A percentile compares a stretch with the other conserved stretches of the same genome.
phyloP scores from a whole-genome alignment of 2,113 vertebrate genomes.

The Hippocampus mohnikei region DNA sequence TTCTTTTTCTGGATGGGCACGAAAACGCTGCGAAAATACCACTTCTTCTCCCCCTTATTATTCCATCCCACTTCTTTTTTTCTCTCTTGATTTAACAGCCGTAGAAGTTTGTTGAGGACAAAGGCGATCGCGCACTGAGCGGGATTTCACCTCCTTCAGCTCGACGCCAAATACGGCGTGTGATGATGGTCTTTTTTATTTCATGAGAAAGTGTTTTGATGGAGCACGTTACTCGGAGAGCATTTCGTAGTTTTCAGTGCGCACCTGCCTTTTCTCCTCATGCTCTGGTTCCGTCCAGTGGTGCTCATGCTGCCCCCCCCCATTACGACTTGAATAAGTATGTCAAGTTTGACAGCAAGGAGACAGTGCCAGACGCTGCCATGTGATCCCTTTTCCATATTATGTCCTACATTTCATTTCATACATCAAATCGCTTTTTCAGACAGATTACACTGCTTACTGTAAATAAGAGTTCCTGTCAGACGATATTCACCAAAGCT shows the following conservation, averaged over 20 bases:
- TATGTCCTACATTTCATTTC: not conserved
- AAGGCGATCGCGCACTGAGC: not conserved
- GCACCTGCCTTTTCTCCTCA: not conserved
- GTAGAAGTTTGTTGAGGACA: not conserved
- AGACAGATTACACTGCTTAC: not conserved
- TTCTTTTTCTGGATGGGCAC: not conserved
- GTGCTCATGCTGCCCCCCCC: not conserved
- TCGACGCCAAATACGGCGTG: too few species aligned
- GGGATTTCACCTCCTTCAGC: not conserved
- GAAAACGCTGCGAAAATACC: not conserved
- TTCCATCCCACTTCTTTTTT: not conserved
- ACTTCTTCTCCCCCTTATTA: too few species aligned
- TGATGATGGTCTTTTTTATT: not conserved
- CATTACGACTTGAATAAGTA: not conserved
- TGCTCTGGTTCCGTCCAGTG: not conserved
- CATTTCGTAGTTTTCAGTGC: not conserved
- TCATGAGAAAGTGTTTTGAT: not conserved
- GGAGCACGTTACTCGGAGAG: not conserved
- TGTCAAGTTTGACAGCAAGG: not conserved
- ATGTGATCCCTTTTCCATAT: not conserved
- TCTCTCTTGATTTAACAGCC: too few species aligned
- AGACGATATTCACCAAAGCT: not conserved
- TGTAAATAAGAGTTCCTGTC: not conserved
- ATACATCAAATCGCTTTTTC: not conserved
- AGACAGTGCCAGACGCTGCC: not conserved